Evolutionary conservation across 2,113 vertebrate species (phyloP), one percentile per base, ranked within the genome.

Genomic region (Poeciliopsis occidentalis): DNA sequence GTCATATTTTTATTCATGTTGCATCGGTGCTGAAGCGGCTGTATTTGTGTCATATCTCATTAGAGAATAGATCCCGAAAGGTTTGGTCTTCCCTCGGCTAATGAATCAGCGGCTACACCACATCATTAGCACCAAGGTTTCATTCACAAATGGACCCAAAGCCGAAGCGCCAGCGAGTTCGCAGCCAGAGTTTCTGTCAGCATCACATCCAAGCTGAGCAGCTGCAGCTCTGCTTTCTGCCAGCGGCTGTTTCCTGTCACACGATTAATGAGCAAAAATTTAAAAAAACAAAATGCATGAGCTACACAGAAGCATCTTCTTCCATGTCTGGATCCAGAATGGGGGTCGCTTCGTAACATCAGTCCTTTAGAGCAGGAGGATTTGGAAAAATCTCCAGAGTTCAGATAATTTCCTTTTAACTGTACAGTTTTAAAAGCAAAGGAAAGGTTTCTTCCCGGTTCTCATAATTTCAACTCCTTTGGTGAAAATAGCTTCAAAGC

Each of bases 201-300:
- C 64, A 64, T 44, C 34, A 34, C 61, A n/a, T 61, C 12, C 31
- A 39, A 12, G 61, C 71, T 68, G 65, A 15, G 47, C 71, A 73
- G 65, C 65, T 73, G 60, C 64, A 41, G 19, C 65, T 47, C 22
- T 63, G 60, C 44, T 73, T 32, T 51, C 44, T 57, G 26, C 71
- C 44, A 29, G 26, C 41, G 60, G 60, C 71, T 63, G 22, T 37
- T 41, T 70, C 19, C 30, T 44, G 51, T 72, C 54, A 47, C 44
- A 68, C 27, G 11, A 41, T 27, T 41, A 68, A 79, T 73, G 44
- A 73, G 71, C 71, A 73, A 69, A 67, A 63, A 63, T 60, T 13
- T 15, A 54, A 51, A 54, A 24, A 41, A 41, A 51, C 19, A 19
- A 19, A 47, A 13, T 47, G 15, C 54, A 29, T 73, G 41, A 39